phyloP scores from a whole-genome alignment of 2,797 vertebrate species.

The Etheostoma perlongum region DNA sequence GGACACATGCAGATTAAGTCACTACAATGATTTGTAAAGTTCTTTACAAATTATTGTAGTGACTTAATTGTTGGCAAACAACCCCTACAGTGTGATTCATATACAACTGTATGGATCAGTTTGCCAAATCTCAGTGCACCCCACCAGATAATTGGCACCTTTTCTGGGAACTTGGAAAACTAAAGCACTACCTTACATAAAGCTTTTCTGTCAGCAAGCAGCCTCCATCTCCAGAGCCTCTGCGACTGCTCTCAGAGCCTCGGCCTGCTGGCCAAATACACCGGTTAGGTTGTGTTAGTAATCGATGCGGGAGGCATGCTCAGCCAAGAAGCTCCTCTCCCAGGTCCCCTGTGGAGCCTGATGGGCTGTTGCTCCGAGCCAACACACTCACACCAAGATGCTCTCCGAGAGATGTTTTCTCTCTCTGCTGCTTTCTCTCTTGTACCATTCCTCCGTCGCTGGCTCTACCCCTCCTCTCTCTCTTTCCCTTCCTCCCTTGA shows the following conservation, averaged over 20 bases:
- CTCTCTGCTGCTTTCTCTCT: constrained; percentile 17
- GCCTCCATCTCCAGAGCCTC: constrained; percentile 26
- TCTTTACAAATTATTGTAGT: constrained; percentile 12
- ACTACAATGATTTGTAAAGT: too few species aligned
- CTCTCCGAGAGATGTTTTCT: constrained; percentile 38
- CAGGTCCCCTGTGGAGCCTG: constrained; percentile 29
- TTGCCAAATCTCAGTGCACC: constrained; percentile 8
- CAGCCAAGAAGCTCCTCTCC: constrained; percentile 34
- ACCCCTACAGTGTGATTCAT: background rate
- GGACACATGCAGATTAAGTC: too few species aligned
- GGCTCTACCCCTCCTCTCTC: background rate
- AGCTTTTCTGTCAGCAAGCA: constrained; percentile 22
- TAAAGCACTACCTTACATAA: constrained; percentile 4
- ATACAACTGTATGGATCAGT: background rate
- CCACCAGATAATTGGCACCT: constrained; percentile 22
- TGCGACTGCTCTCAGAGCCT: constrained; percentile 20
- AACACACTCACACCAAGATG: constrained; percentile 32
- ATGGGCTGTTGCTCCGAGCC: constrained; percentile 43
- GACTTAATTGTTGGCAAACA: background rate
- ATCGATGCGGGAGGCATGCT: constrained; percentile 30
- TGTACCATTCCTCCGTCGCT: constrained; percentile 7
- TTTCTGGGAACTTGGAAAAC: constrained; percentile 23
- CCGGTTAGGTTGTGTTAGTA: constrained; percentile 29
- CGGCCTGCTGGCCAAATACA: constrained; percentile 26
- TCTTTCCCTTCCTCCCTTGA: constrained; percentile 2